These are phyloP conservation scores for Micrasema longulum DNA, from an alignment of 1,140 invertebrate species.

Conservation along the genomic window DNA sequence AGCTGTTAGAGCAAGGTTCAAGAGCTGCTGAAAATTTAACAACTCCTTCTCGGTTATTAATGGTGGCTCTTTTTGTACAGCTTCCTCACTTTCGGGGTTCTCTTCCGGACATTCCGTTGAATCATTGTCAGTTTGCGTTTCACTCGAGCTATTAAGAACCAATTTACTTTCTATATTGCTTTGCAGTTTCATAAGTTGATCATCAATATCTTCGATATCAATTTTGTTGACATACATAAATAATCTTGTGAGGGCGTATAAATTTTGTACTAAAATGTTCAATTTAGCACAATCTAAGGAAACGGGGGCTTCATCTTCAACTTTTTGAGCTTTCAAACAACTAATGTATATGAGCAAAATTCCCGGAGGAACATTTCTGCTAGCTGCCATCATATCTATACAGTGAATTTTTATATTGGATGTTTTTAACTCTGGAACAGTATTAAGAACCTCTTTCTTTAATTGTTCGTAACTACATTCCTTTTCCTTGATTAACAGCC, in stretches of 20 bases:
- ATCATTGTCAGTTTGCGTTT: constrained; percentile 15
- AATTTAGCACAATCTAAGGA: constrained; percentile 50
- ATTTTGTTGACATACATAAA: constrained; percentile 46
- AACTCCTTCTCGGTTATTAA: constrained; percentile 58
- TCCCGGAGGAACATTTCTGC: constrained; percentile 71
- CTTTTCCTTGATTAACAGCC: constrained; percentile 72
- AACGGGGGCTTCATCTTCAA: constrained; percentile 51
- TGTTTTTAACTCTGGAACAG: constrained; percentile 78
- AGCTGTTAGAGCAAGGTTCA: constrained; percentile 58
- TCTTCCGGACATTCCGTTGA: background rate
- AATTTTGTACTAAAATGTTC: constrained; percentile 56
- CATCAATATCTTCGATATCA: constrained; percentile 7
- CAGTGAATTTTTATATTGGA: constrained; percentile 78
- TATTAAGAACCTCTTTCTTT: constrained; percentile 65
- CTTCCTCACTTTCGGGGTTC: background rate
- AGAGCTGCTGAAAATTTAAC: constrained; percentile 59
- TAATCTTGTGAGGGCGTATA: constrained; percentile 46
- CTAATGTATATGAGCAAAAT: constrained; percentile 67
- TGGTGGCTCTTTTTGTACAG: background rate
- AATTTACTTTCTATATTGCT: background rate
- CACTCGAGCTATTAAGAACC: constrained; percentile 5
- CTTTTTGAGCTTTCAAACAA: constrained; percentile 63
- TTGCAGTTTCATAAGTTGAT: constrained; percentile 2
- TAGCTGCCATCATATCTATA: constrained; percentile 77
- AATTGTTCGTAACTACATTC: constrained; percentile 64